A percentile compares a stretch with the other conserved stretches of the same genome.
These are phyloP conservation scores for Callionymus lyra DNA, from an alignment of 2,113 vertebrate species.

Conservation along the genomic window DNA sequence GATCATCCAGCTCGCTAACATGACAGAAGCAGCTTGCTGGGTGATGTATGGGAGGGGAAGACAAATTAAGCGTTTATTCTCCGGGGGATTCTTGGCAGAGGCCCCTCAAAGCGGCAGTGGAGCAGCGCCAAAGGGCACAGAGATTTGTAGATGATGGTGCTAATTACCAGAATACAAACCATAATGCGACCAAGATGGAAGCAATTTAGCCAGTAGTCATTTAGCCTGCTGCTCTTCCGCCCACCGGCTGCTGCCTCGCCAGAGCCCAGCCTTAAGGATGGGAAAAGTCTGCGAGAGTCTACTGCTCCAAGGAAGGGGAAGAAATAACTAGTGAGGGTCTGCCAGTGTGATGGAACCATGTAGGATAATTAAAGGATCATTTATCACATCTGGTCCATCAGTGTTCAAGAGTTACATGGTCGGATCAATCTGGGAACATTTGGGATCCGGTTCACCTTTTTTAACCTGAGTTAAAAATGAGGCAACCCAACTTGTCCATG, in stretches of 20 bases:
- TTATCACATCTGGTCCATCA: too few species aligned
- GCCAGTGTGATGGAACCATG: too few species aligned
- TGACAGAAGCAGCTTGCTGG: slow-evolving; percentile 42
- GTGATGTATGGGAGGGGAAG: slow-evolving; percentile 62
- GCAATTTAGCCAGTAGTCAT: slow-evolving; percentile 81
- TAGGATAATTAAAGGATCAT: too few species aligned
- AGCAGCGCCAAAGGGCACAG: slow-evolving; percentile 76
- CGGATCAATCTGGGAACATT: too few species aligned
- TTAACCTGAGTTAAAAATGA: too few species aligned
- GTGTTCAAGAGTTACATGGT: too few species aligned
- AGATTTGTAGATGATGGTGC: slow-evolving; percentile 81
- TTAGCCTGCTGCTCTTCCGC: slow-evolving; percentile 77
- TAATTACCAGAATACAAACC: slow-evolving; percentile 83
- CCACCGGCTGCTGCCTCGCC: slow-evolving; percentile 63
- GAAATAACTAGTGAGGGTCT: too few species aligned
- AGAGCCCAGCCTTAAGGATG: slow-evolving; percentile 44
- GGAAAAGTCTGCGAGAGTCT: slow-evolving; percentile 48
- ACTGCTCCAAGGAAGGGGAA: slow-evolving; percentile 21
- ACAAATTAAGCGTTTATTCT: slow-evolving; percentile 58
- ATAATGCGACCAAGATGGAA: slow-evolving; percentile 82
- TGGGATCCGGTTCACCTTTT: too few species aligned
- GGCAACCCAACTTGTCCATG: too few species aligned
- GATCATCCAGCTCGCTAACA: slow-evolving; percentile 41
- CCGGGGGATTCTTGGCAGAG: slow-evolving; percentile 52
- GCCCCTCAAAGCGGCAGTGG: slow-evolving; percentile 56